Conservation (phyloP, 2,888 invertebrate species). For the Ophioninae sp. region DNA sequence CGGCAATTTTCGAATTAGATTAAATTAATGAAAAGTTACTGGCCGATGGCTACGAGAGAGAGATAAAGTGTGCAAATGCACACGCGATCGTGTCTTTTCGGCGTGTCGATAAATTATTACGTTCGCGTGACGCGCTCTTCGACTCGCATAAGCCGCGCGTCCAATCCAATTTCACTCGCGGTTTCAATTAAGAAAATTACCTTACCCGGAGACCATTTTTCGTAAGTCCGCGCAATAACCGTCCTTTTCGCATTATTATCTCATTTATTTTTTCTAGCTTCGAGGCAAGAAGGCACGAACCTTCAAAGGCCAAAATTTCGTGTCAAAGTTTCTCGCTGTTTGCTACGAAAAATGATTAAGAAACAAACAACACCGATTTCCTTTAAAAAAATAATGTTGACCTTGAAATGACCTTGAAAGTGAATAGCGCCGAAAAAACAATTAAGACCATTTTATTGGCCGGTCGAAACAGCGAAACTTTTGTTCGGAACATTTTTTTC, state of each 20-base stretch:
- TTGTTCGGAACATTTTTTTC: not conserved
- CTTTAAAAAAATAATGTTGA: not conserved
- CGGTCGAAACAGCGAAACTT: not conserved
- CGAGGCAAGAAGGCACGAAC: not conserved
- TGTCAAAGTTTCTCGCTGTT: not conserved
- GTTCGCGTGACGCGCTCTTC: not conserved
- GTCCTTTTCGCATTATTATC: not conserved
- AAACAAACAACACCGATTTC: not conserved
- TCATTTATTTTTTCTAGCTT: not conserved
- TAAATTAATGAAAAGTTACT: conserved; percentile 32
- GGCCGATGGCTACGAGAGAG: not conserved
- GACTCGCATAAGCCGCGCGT: not conserved
- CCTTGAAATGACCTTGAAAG: not conserved
- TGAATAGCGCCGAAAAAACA: not conserved
- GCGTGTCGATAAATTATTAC: conserved; percentile 19
- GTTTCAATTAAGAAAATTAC: conserved; percentile 32
- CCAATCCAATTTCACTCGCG: not conserved
- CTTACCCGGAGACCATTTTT: not conserved
- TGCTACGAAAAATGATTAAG: not conserved
- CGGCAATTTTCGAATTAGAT: conserved; percentile 13
- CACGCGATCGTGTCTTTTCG: conserved; percentile 18
- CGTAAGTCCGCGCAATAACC: not conserved
- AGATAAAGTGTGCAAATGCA: not conserved
- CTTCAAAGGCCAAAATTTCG: not conserved
- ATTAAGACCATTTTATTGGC: not conserved